Percentiles rank a stretch among this genome's conserved stretches.
These are phyloP conservation scores for Elgaria multicarinata DNA, from an alignment of 2,113 vertebrate genomes.

Conservation along the genomic window DNA sequence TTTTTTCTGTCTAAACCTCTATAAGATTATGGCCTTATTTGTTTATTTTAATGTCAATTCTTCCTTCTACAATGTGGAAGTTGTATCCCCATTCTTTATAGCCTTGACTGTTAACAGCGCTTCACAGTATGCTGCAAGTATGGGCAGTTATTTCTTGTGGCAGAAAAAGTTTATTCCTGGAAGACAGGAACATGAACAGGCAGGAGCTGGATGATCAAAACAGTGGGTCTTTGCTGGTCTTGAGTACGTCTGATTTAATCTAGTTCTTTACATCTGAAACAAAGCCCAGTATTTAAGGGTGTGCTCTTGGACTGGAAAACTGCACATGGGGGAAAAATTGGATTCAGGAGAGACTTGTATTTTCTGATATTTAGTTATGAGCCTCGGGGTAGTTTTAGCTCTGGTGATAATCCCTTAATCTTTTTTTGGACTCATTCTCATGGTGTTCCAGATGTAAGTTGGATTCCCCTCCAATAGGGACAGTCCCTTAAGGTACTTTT, in stretches of 20 bases:
- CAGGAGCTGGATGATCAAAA: slow-evolving; percentile 11
- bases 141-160: not conserved
- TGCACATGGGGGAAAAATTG: not conserved
- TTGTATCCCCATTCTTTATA: not conserved
- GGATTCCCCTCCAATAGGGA: slow-evolving; percentile 18
- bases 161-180: slow-evolving; percentile 2
- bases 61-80: not conserved
- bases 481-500: not conserved
- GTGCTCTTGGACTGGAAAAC: slow-evolving; percentile 11
- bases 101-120: slow-evolving; percentile 8
- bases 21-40: no score
- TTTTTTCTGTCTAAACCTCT: no score
- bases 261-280: slow-evolving; percentile 27
- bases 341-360: not conserved
- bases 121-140: not conserved
- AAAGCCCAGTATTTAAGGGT: not conserved
- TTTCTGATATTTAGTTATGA: not conserved
- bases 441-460: not conserved
- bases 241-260: not conserved
- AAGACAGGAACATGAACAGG: rapidly evolving
- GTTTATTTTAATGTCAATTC: slow-evolving; percentile 7
- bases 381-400: not conserved
- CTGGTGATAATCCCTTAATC: rapidly evolving
- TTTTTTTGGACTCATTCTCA: slow-evolving; percentile 26
- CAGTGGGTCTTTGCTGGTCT: not conserved